Percentiles rank a stretch among this genome's conserved stretches.
These are phyloP conservation scores for Phaethornis superciliosus DNA, from an alignment of 2,113 vertebrate genomes.

Conservation along the genomic window DNA sequence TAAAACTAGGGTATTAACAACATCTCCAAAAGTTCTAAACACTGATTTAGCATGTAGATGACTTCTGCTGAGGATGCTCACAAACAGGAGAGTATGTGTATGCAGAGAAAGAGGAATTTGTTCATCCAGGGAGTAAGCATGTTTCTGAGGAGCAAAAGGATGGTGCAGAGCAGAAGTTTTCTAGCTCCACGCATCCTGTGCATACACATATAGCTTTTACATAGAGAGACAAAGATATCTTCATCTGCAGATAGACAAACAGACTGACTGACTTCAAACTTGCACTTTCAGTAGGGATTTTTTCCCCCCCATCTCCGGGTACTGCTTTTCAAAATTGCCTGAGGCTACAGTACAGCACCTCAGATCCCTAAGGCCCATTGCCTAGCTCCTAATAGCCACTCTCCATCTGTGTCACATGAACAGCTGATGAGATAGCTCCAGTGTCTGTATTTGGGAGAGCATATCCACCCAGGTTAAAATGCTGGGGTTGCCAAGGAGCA, in stretches of 20 bases:
- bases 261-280: conserved; percentile 82
- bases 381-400: conserved; percentile 97
- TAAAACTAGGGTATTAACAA: conserved; percentile 53
- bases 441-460: conserved; percentile 89
- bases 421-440: conserved; percentile 92
- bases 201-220: conserved; percentile 59
- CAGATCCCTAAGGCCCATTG: conserved; percentile 96
- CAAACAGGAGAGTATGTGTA: conserved; percentile 27
- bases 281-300: conserved; percentile 74
- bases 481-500: conserved; percentile 99
- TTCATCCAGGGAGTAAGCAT: conserved; percentile 60
- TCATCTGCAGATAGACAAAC: conserved; percentile 75
- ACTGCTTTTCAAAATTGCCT: conserved; percentile 96
- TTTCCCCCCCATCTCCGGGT: conserved; percentile 82
- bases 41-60: conserved; percentile 44
- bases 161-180: conserved; percentile 64
- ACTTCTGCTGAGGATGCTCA: conserved; percentile 66
- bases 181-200: conserved; percentile 49
- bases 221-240: conserved; percentile 78
- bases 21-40: conserved; percentile 56
- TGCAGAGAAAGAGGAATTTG: conserved; percentile 62
- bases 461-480: conserved; percentile 98
- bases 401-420: conserved; percentile 90
- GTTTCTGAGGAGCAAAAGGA: conserved; percentile 17
- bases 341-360: conserved; percentile 97